A percentile compares a stretch with the other conserved stretches of the same genome.
Conservation (phyloP, 2,888 invertebrate genomes). For the Mythimna ferrago region DNA sequence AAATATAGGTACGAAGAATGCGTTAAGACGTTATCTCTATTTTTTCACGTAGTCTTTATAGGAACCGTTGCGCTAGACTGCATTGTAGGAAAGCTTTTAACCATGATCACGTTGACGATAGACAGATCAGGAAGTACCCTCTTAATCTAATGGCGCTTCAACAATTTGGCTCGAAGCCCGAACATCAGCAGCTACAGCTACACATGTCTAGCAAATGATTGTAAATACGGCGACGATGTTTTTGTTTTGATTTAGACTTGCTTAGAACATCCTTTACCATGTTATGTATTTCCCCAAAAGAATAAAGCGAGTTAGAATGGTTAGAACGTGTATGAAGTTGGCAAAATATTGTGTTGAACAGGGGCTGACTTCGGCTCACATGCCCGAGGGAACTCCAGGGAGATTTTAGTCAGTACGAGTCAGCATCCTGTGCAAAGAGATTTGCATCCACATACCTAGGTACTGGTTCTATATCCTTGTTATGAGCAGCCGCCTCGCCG, state of each 20-base stretch:
- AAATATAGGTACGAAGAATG: no score
- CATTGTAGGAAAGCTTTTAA: no score
- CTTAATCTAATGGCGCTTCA: slow-evolving; percentile 29
- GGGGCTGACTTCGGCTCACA: no score
- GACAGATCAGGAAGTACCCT: no score
- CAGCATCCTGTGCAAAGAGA: neutral
- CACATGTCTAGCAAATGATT: slow-evolving; percentile 20
- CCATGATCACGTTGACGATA: no score
- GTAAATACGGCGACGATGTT: slow-evolving; percentile 21
- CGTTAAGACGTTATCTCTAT: no score
- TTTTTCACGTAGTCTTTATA: no score
- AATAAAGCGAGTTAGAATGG: neutral
- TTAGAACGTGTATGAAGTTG: no score
- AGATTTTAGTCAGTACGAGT: no score
- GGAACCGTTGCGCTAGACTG: no score
- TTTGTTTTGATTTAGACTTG: slow-evolving; percentile 34
- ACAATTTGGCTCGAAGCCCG: slow-evolving; percentile 45
- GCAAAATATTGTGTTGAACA: no score
- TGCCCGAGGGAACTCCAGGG: no score
- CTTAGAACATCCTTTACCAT: neutral
- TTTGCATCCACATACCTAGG: slow-evolving; percentile 81
- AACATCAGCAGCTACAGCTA: slow-evolving; percentile 3
- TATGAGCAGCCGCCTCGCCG: slow-evolving; percentile 84
- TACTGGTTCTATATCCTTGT: slow-evolving; percentile 94
- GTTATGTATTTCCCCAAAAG: neutral